Percentiles rank a stretch among this genome's conserved stretches.
phyloP scores from a whole-genome alignment of 92 coral and sea anemone genomes.

The Epizoanthus illoricatus region DNA sequence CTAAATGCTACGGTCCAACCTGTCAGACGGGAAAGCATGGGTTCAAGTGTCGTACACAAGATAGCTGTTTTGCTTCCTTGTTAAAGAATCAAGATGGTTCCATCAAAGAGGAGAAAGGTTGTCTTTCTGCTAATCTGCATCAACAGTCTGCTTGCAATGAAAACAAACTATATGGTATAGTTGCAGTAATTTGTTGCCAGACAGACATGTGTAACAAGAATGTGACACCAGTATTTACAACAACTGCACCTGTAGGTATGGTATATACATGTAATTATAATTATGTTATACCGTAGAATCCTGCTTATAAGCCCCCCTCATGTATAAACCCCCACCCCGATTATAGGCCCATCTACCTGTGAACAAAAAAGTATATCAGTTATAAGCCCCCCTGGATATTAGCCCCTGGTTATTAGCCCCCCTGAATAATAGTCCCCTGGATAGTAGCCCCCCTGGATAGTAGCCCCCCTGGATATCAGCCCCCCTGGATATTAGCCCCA shows the following conservation, averaged over 20 bases:
- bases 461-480: too few species aligned
- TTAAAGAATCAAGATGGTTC: neutral
- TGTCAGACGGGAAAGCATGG: neutral
- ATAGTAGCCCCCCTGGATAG: too few species aligned
- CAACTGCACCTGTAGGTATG: constrained; percentile 18
- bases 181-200: neutral
- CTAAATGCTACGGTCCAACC: neutral
- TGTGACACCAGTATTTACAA: neutral
- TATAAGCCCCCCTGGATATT: too few species aligned
- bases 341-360: too few species aligned
- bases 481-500: too few species aligned
- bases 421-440: too few species aligned
- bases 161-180: neutral
- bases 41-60: neutral
- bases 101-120: constrained; percentile 5
- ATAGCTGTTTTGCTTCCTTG: constrained; percentile 18
- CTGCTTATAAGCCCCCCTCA: too few species aligned
- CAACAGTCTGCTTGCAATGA: neutral
- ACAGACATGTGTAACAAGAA: constrained; percentile 20
- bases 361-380: too few species aligned
- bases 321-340: too few species aligned
- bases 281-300: neutral
- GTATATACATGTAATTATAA: neutral
- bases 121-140: neutral
- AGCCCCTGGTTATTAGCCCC: too few species aligned